These are phyloP conservation scores for Tiliacea citrago DNA, from an alignment of 2,888 invertebrate genomes.

Conservation along the genomic window DNA sequence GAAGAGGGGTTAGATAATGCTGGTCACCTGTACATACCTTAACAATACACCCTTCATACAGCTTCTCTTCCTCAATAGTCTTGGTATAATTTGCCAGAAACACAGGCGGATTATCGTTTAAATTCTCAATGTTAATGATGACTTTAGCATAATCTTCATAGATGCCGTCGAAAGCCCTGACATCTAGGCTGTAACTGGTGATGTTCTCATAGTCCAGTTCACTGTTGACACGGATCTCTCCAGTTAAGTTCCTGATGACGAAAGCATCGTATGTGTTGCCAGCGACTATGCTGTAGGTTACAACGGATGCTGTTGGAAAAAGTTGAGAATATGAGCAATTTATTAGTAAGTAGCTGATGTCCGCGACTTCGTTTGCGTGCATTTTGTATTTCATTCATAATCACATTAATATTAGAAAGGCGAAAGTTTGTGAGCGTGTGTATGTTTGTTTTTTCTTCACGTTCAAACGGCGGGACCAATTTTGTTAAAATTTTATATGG, in stretches of 20 bases:
- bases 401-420: too few relatives aligned
- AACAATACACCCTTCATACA: slow-evolving; percentile 93
- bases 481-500: too few relatives aligned
- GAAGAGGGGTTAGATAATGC: too few relatives aligned
- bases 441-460: too few relatives aligned
- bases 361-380: too few relatives aligned
- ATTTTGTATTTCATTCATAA: too few relatives aligned
- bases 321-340: not conserved
- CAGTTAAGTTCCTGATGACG: slow-evolving; percentile 95
- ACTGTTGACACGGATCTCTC: slow-evolving; percentile 95
- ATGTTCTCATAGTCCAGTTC: slow-evolving; percentile 95
- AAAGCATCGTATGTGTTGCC: slow-evolving; percentile 97
- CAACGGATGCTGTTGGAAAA: slow-evolving; percentile 92
- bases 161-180: slow-evolving; percentile 96
- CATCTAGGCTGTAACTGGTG: slow-evolving; percentile 95
- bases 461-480: too few relatives aligned
- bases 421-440: too few relatives aligned
- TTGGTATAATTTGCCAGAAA: slow-evolving; percentile 94
- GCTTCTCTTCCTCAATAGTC: slow-evolving; percentile 94
- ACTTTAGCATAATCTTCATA: slow-evolving; percentile 96
- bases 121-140: slow-evolving; percentile 95
- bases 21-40: slow-evolving; percentile 89
- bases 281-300: slow-evolving; percentile 96
- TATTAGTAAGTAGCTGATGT: not conserved
- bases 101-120: slow-evolving; percentile 98